Conservation (phyloP, 1,140 invertebrate species). For the Drosophila aff. region DNA sequence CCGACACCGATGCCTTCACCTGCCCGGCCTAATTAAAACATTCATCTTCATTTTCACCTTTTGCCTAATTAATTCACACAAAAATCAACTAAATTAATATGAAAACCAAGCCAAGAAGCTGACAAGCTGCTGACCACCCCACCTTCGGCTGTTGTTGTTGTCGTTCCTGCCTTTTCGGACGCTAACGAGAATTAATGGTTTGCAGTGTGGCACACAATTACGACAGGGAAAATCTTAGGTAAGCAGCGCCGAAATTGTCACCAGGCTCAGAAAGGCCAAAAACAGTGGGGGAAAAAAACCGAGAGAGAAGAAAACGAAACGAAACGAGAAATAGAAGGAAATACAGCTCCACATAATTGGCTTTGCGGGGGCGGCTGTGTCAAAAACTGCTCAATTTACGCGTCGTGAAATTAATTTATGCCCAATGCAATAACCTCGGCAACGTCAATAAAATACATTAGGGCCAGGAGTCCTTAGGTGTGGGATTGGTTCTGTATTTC, state of each 20-base stretch:
- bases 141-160: conserved; percentile 34
- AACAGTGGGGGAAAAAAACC: neutral
- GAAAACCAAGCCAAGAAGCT: conserved; percentile 81
- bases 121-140: conserved; percentile 71
- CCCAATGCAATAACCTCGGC: conserved; percentile 84
- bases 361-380: conserved; percentile 66
- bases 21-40: conserved; percentile 81
- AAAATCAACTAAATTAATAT: conserved; percentile 84
- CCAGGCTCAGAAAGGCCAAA: conserved; percentile 40
- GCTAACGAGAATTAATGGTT: conserved; percentile 85
- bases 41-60: conserved; percentile 85
- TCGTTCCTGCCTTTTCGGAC: conserved; percentile 66
- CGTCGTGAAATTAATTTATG: conserved; percentile 85
- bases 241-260: conserved; percentile 78
- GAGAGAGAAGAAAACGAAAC: neutral
- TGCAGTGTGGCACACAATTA: conserved; percentile 85
- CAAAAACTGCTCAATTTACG: conserved; percentile 85
- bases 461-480: conserved; percentile 34
- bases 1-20: neutral
- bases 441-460: conserved; percentile 85
- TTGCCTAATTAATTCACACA: conserved; percentile 85
- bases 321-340: conserved; percentile 43
- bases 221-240: conserved; percentile 79
- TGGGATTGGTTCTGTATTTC: conserved; percentile 13
- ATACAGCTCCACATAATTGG: conserved; percentile 73